Conservation (phyloP, 1,140 invertebrate species). For the Zaprionus inermis region DNA sequence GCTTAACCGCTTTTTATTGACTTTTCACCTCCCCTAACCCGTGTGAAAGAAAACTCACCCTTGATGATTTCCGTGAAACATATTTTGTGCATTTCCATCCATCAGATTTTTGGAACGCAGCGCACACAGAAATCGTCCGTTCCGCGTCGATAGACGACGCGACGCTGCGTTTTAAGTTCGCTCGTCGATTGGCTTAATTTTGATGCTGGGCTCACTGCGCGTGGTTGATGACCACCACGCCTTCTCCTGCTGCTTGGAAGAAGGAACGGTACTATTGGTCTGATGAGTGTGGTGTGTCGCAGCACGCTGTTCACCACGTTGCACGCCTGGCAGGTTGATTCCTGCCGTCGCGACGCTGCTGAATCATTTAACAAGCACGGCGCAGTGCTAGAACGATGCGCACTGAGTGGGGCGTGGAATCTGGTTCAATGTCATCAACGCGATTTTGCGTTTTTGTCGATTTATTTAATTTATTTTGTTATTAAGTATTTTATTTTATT, state of each 20-base stretch:
- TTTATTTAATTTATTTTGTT: conserved; percentile 26
- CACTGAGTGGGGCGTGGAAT: too few relatives aligned
- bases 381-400: not conserved
- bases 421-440: conserved; percentile 12
- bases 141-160: conserved; percentile 74
- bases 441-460: conserved; percentile 31
- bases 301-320: conserved; percentile 13
- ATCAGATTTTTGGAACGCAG: conserved; percentile 82
- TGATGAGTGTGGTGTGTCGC: conserved; percentile 1
- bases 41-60: conserved; percentile 66
- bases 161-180: conserved; percentile 71
- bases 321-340: not conserved
- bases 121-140: conserved; percentile 78
- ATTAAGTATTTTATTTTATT: conserved; percentile 11
- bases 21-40: not conserved
- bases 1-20: not conserved
- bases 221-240: not conserved
- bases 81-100: conserved; percentile 85
- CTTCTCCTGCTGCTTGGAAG: not conserved
- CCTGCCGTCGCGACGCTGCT: not conserved
- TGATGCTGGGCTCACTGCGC: conserved; percentile 53
- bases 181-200: conserved; percentile 77
- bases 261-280: not conserved
- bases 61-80: conserved; percentile 85
- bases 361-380: not conserved